Evolutionary conservation across 2,888 invertebrate species (phyloP).

Genomic region (Mesoligia furuncula): DNA sequence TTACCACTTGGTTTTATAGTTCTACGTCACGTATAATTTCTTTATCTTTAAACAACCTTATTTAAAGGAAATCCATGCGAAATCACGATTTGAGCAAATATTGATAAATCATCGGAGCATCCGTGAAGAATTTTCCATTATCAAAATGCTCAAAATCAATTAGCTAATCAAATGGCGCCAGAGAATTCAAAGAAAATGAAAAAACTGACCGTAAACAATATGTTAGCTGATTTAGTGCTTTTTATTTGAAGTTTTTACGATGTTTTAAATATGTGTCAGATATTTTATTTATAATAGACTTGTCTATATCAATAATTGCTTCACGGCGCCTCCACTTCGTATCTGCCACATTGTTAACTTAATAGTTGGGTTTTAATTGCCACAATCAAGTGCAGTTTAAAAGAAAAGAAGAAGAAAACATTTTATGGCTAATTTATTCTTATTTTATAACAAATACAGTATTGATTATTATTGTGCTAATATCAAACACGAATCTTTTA

Average conservation of each 20-base stretch:
- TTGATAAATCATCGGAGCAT: slow-evolving; percentile 43
- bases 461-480: slow-evolving; percentile 10
- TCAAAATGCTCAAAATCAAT: slow-evolving; percentile 56
- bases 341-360: slow-evolving; percentile 53
- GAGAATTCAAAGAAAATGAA: slow-evolving; percentile 64
- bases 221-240: slow-evolving; percentile 50
- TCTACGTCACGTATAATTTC: not conserved
- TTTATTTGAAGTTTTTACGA: slow-evolving; percentile 58
- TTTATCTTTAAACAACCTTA: slow-evolving; percentile 1
- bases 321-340: slow-evolving; percentile 47
- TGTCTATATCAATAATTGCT: slow-evolving; percentile 49
- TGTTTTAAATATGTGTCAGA: slow-evolving; percentile 62
- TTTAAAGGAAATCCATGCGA: slow-evolving; percentile 2
- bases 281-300: slow-evolving; percentile 41
- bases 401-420: slow-evolving; percentile 17
- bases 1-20: slow-evolving; percentile 5
- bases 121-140: slow-evolving; percentile 51
- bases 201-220: slow-evolving; percentile 62
- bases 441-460: not conserved
- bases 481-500: slow-evolving; percentile 12
- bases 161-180: slow-evolving; percentile 74
- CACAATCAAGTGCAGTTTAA: slow-evolving; percentile 48
- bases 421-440: slow-evolving; percentile 17
- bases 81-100: slow-evolving; percentile 22
- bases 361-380: slow-evolving; percentile 46